Evolutionary conservation across 2,888 invertebrate species (phyloP).

Genomic region (Athripsodes cinereus): DNA sequence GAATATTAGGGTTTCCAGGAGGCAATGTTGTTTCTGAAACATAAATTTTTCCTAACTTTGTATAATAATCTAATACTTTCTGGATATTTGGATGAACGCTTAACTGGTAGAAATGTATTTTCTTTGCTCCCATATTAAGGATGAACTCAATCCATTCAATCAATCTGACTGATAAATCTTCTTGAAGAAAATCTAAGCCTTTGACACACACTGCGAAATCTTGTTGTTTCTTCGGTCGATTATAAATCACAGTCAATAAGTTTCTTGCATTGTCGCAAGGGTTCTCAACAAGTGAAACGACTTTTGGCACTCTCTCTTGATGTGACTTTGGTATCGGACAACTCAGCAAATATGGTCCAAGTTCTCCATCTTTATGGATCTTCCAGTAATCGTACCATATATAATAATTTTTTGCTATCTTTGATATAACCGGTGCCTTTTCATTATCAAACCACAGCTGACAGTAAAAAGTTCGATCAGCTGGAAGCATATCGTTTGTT

Average conservation of each 20-base stretch:
- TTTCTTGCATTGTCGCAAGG: conserved; percentile 81
- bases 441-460: conserved; percentile 86
- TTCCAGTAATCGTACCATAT: conserved; percentile 94
- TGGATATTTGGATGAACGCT: conserved; percentile 86
- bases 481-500: conserved; percentile 64
- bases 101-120: conserved; percentile 84
- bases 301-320: conserved; percentile 66
- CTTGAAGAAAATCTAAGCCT: conserved; percentile 79
- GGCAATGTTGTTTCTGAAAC: conserved; percentile 79
- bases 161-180: conserved; percentile 80
- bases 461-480: conserved; percentile 77
- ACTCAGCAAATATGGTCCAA: conserved; percentile 85
- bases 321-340: conserved; percentile 80
- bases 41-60: conserved; percentile 58
- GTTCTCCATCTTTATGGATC: conserved; percentile 82
- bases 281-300: conserved; percentile 79
- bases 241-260: conserved; percentile 75
- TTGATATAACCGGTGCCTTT: conserved; percentile 72
- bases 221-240: conserved; percentile 63
- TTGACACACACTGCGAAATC: conserved; percentile 90
- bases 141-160: conserved; percentile 93
- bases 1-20: conserved; percentile 84
- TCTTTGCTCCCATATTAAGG: conserved; percentile 76
- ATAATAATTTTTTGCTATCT: conserved; percentile 81
- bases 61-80: conserved; percentile 68